Base-by-base conservation (phyloP, 2,888 invertebrate genomes). In the Drosophila histrio region DNA sequence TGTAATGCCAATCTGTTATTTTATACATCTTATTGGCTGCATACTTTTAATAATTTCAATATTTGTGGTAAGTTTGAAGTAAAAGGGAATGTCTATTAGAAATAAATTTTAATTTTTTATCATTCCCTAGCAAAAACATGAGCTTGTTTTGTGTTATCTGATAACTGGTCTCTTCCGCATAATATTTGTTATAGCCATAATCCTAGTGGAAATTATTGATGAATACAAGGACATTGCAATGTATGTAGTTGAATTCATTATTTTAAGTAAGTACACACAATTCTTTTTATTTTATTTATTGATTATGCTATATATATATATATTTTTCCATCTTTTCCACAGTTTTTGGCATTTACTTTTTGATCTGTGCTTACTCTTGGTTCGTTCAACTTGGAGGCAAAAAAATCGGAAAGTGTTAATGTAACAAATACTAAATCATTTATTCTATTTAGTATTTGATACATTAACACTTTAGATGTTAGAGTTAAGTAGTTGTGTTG, bases 321-420 rank as follows among this genome's bases (percentile, higher is more conserved):
- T 1, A 1, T 9, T 15, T 22, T 2, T 22, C 11, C 26, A 9
- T 24, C 8, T 2, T 15, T 4, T 5, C 5, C 32, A 38, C 26
- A 50, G 50, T 19, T 13, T 3, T 50, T 9, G 50, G 26, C 5
- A 8, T 50, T 38, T 50, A 50, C 50, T 50, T 50, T 38, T 50
- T 26, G 36, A 50, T 50, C 50, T 38, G 50, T 26, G 38, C n/a
- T 7, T 50, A 38, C 19, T 50, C 50, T 6, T 50, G 36, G 36
- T 28, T 34, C 7, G n/a, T 17, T 0, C 5, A 17, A 7, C 15
- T 44, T 9, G 44, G 44, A 7, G 44, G 44, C 2, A 26, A n/a
- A 6, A n/a, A n/a, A n/a, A n/a, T n/a, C n/a, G n/a, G n/a, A n/a
- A n/a, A n/a, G n/a, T n/a, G n/a, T n/a, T n/a, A n/a, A n/a, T n/a